A percentile compares a stretch with the other conserved stretches of the same genome.
Evolutionary conservation across 2,888 invertebrate genomes (phyloP).

Genomic region (Chalcosyrphus nemorum): DNA sequence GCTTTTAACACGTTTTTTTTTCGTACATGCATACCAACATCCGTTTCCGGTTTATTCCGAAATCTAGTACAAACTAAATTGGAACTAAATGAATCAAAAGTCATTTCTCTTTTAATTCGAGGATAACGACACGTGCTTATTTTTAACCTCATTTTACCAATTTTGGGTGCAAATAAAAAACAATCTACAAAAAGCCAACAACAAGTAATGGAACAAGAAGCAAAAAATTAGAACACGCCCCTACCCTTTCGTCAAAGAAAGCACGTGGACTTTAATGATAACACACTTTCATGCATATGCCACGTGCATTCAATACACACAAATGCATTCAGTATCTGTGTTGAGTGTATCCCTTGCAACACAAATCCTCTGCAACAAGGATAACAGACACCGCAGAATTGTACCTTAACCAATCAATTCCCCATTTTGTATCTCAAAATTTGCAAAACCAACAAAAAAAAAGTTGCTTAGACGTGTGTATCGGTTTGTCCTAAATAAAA

Average conservation of each 20-base stretch:
- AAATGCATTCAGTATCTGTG: neutral
- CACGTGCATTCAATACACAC: constrained; percentile 61
- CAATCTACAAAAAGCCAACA: neutral
- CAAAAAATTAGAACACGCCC: constrained; percentile 78
- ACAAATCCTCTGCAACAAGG: constrained; percentile 53
- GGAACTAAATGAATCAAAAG: too few relatives aligned
- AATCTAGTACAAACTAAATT: constrained; percentile 47
- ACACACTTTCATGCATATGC: constrained; percentile 68
- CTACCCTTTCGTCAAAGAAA: constrained; percentile 80
- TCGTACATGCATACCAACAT: neutral
- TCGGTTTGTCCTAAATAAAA: constrained; percentile 70
- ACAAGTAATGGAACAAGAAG: constrained; percentile 14
- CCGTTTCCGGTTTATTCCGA: constrained; percentile 51
- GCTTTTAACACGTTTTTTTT: constrained; percentile 15
- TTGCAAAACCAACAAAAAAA: constrained; percentile 37
- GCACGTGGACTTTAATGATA: constrained; percentile 78
- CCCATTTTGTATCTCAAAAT: constrained; percentile 69
- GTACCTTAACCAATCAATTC: constrained; percentile 35
- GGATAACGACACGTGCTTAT: constrained; percentile 44
- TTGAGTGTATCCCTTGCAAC: constrained; percentile 20
- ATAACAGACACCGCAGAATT: neutral
- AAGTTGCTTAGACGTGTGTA: constrained; percentile 54
- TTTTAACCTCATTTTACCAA: constrained; percentile 53
- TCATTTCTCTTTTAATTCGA: constrained; percentile 7
- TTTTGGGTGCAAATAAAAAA: constrained; percentile 28